Evolutionary conservation across 2,113 vertebrate genomes (phyloP).

Genomic region (Mobula hypostoma): DNA sequence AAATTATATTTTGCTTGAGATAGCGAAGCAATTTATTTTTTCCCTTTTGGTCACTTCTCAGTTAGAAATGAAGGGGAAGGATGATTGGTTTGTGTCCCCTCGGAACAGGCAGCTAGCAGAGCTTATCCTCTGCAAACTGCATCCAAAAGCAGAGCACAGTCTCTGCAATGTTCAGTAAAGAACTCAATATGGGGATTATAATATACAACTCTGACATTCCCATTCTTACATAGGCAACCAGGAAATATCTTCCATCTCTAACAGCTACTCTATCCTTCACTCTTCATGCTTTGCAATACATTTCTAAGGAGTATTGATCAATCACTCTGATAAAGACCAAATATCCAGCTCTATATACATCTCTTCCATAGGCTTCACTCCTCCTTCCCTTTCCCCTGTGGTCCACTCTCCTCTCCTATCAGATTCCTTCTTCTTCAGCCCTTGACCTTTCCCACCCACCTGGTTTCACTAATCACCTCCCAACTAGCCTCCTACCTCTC

Average conservation of each 20-base stretch:
- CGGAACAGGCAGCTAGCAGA: background rate
- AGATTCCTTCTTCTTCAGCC: too few relatives aligned
- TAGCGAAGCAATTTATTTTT: conserved; percentile 6
- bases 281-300: background rate
- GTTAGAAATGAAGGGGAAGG: background rate
- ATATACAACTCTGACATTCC: background rate
- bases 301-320: too few relatives aligned
- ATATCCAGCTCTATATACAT: background rate
- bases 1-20: conserved; percentile 21
- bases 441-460: too few relatives aligned
- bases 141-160: background rate
- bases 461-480: too few relatives aligned
- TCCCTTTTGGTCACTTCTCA: background rate
- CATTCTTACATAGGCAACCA: background rate
- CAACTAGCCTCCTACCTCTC: too few relatives aligned
- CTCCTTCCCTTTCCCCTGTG: background rate
- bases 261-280: background rate
- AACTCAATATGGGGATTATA: conserved; percentile 23
- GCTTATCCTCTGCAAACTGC: background rate
- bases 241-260: background rate
- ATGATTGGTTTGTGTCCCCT: background rate
- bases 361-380: background rate
- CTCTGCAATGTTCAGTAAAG: background rate
- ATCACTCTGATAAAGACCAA: background rate
- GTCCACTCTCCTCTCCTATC: too few relatives aligned